Evolutionary conservation across 2,797 vertebrate species (phyloP), one percentile per base, ranked within the genome.

Genomic region (Uromys caudimaculatus): DNA sequence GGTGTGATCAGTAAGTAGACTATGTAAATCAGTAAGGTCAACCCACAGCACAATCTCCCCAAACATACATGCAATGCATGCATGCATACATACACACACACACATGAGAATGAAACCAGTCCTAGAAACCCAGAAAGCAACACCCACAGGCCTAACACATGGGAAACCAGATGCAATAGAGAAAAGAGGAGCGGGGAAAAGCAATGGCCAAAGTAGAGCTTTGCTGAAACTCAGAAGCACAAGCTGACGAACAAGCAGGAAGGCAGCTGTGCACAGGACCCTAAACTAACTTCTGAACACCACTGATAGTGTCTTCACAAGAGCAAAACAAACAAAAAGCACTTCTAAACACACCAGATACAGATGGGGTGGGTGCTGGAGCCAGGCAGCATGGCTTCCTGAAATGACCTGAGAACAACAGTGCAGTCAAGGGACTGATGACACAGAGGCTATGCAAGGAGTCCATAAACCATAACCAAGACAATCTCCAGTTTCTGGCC

Each of bases 211-310:
- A 73, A 19, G 21, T 76, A 35, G 16, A 41, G 10, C 29, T 54
- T 17, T 35, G 67, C 1, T 32, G 41, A 52, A 79, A 50, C 62
- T 24, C 24, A 23, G 3, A 35, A 44, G n/a, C 8, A 14, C n/a
- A 27, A 13, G 27, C 32, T 50, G 58, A 41, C 4, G 0, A 56
- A 58, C 35, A 52, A 35, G 71, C 54, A 14, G 23, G 44, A 35
- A 60, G 23, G 60, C 60, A 32, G 44, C 5, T 1, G 27, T 21
- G 13, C 44, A 56, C 21, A 35, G 69, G 3, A 69, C 6, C 47
- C 54, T 58, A 21, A 50, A 38, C n/a, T 56, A 78, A 41, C 84
- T 83, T 87, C 83, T 69, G 44, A 89, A 95, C 91, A 85, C 44
- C 62, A 87, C 17, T 32, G 16, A 56, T 35, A 58, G 29, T 8